A percentile compares a stretch with the other conserved stretches of the same genome.
phyloP scores from a whole-genome alignment of 2,797 vertebrate genomes.

The Scolopax rusticola region DNA sequence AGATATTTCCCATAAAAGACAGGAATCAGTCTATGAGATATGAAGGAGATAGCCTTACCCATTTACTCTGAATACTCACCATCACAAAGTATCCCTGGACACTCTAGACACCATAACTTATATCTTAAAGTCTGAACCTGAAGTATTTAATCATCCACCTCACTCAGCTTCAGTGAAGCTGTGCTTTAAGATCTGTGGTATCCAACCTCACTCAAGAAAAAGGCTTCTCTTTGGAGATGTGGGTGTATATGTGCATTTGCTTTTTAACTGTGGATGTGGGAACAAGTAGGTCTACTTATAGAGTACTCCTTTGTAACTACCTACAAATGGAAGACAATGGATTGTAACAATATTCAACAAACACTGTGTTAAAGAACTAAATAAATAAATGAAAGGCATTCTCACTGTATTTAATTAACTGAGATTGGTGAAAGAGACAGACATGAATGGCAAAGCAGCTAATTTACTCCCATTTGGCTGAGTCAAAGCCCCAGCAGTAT shows the following conservation, averaged over 20 bases:
- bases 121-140: neutral
- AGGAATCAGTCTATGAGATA: neutral
- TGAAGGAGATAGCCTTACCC: neutral
- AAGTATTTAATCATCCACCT: neutral
- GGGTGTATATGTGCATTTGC: neutral
- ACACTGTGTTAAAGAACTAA: neutral
- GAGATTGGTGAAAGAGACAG: neutral
- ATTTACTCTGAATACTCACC: neutral
- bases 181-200: neutral
- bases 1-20: neutral
- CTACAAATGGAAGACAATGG: neutral
- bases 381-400: neutral
- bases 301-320: neutral
- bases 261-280: neutral
- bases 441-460: neutral
- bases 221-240: neutral
- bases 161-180: neutral
- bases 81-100: neutral
- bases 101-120: neutral
- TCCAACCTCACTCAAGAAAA: neutral
- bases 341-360: neutral
- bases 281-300: neutral
- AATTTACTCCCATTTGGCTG: neutral
- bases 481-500: neutral
- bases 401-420: neutral